phyloP scores from a whole-genome alignment of 2,113 vertebrate genomes.

The Excalfactoria chinensis region DNA sequence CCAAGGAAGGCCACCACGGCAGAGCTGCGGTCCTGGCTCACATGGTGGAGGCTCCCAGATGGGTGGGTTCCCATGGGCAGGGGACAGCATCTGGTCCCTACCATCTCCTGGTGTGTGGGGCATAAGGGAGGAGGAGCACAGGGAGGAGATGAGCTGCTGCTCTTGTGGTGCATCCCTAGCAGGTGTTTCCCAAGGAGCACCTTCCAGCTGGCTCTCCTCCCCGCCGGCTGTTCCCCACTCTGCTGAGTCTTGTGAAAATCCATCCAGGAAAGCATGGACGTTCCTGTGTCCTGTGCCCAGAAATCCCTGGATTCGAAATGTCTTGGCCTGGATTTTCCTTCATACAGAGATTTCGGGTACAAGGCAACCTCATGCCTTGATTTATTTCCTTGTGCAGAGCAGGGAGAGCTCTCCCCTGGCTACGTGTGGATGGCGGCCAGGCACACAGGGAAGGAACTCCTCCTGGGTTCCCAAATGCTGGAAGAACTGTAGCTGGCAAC shows the following conservation, averaged over 20 bases:
- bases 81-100: neutral
- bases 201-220: constrained; percentile 16
- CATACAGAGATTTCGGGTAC: neutral
- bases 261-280: neutral
- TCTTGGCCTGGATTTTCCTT: neutral
- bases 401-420: neutral
- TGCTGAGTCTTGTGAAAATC: neutral
- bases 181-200: constrained; percentile 37
- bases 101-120: neutral
- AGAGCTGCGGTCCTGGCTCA: neutral
- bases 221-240: neutral
- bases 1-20: neutral
- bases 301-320: neutral
- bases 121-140: neutral
- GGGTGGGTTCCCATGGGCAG: neutral
- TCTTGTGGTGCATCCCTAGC: neutral
- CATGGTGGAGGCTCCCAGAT: fast-evolving
- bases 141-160: neutral
- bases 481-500: neutral
- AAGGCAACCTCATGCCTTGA: neutral
- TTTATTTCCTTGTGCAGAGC: neutral
- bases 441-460: neutral
- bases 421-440: neutral
- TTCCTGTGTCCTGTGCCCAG: neutral
- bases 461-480: neutral